A percentile compares a stretch with the other conserved stretches of the same genome.
phyloP scores from a whole-genome alignment of 2,113 vertebrate species.

The Heliornis fulica region DNA sequence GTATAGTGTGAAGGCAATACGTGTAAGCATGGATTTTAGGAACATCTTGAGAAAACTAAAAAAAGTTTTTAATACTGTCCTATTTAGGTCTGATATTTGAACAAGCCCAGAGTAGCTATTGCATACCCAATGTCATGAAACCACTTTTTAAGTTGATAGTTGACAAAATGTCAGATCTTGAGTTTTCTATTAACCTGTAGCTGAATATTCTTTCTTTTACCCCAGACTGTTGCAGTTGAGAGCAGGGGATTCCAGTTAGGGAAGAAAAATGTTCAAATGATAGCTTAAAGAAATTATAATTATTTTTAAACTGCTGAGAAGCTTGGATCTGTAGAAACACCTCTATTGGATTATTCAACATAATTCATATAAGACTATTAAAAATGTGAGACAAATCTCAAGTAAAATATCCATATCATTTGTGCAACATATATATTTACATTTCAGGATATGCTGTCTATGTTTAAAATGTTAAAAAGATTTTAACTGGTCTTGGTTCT shows the following conservation, averaged over 20 bases:
- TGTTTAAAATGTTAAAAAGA: neutral
- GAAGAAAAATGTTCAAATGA: neutral
- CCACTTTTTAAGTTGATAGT: neutral
- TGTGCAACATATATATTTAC: neutral
- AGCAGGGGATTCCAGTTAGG: neutral
- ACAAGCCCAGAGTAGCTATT: neutral
- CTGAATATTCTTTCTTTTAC: neutral
- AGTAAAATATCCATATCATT: neutral
- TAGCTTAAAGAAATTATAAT: neutral
- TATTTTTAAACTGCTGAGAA: neutral
- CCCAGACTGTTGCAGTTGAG: neutral
- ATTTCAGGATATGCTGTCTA: neutral
- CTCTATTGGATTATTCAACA: neutral
- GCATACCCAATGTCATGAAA: neutral
- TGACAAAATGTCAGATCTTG: neutral
- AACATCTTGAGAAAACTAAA: neutral
- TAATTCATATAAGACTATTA: neutral
- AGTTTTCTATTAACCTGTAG: neutral
- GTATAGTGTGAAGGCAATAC: fast-evolving
- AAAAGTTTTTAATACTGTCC: neutral
- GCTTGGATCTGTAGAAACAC: neutral
- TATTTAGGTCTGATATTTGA: neutral
- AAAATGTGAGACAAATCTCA: neutral
- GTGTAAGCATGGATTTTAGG: neutral
- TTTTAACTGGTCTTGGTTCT: neutral